Conservation (phyloP, 2,888 invertebrate species). For the Apeira syringaria region DNA sequence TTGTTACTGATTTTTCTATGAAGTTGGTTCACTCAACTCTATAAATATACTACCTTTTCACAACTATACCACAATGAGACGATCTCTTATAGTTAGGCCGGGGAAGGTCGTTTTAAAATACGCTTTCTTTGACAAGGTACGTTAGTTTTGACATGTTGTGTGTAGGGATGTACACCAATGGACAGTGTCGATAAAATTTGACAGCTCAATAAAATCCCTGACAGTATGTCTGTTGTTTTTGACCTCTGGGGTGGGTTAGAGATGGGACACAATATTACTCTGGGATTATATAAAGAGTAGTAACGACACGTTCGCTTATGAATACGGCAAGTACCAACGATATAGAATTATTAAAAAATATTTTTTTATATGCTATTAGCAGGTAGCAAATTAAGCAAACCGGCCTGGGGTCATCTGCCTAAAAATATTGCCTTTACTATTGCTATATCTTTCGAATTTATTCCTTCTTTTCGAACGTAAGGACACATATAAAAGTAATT, state of each 20-base stretch:
- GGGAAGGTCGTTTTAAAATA: background rate
- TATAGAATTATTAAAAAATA: no score
- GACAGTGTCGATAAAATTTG: slow-evolving; percentile 44
- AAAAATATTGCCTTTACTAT: no score
- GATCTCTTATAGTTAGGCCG: background rate
- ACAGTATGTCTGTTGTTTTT: slow-evolving; percentile 27
- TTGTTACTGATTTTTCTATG: slow-evolving; percentile 26
- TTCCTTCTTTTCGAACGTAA: no score
- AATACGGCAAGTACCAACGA: no score
- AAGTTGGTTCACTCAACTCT: slow-evolving; percentile 9
- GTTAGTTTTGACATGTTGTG: background rate
- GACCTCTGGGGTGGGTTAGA: slow-evolving; percentile 20
- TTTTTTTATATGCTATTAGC: no score
- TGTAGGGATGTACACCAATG: slow-evolving; percentile 33
- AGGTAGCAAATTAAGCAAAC: no score
- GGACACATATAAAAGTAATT: no score
- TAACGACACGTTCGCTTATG: no score
- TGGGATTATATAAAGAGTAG: no score
- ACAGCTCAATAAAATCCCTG: slow-evolving; percentile 43
- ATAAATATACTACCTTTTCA: background rate
- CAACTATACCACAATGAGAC: slow-evolving; percentile 2
- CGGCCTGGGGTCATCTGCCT: no score
- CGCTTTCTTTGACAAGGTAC: slow-evolving; percentile 4
- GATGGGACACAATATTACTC: slow-evolving; percentile 19
- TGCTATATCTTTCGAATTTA: no score